These are phyloP conservation scores for Ammospiza caudacuta DNA, from an alignment of 2,113 vertebrate species.

Conservation along the genomic window DNA sequence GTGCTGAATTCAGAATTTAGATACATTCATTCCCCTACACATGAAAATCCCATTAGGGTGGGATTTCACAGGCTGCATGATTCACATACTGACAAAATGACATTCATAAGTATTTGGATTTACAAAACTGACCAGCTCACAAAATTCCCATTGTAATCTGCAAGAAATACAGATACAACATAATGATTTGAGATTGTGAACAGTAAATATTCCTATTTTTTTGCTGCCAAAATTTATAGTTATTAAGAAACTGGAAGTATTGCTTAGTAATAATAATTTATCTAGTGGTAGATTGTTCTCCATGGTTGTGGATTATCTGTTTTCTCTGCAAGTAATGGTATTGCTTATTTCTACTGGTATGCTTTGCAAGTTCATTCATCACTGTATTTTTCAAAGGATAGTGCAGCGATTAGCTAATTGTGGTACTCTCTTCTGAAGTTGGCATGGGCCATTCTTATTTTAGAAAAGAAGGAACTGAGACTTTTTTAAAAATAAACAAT, in stretches of 20 bases:
- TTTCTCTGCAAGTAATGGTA: background rate
- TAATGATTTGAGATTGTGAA: background rate
- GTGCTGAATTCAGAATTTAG: background rate
- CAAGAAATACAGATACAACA: background rate
- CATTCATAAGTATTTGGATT: background rate
- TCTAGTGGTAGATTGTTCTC: background rate
- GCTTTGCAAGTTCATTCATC: background rate
- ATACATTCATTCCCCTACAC: background rate
- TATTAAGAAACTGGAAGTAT: background rate
- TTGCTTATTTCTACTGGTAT: background rate
- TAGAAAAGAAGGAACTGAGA: background rate
- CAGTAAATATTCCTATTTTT: background rate
- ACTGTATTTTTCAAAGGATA: background rate
- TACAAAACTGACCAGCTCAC: background rate
- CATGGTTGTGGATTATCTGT: background rate
- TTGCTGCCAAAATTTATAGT: background rate
- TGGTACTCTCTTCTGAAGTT: background rate
- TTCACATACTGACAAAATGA: background rate
- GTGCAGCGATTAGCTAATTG: background rate
- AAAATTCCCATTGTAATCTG: background rate
- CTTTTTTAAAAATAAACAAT: background rate
- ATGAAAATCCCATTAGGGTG: background rate
- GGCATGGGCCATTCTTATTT: background rate
- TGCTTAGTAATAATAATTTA: background rate
- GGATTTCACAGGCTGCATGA: background rate